Evolutionary conservation across 2,888 invertebrate species (phyloP), one percentile per base, ranked within the genome.

Genomic region (Cerceris rybyensis): DNA sequence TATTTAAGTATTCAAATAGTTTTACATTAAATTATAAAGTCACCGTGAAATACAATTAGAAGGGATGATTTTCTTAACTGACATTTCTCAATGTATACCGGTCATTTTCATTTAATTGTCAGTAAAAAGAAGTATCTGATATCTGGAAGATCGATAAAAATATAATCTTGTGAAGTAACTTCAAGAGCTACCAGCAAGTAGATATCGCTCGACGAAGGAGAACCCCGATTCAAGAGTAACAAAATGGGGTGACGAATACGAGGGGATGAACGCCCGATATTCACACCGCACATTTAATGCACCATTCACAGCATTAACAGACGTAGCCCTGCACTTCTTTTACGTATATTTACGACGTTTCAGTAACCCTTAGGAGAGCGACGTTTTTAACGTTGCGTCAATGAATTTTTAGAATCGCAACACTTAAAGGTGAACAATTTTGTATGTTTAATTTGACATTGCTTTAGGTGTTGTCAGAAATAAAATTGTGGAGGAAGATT

Each of bases 101-200:
- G n/a, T 7, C 2, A 43, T 42, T 43, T 28, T 11, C 7, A 11
- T 57, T 65, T 11, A 13, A 67, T 67, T 43, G 58, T 46, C 41
- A 67, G 67, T 2, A 46, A 39, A 14, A 8, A 42, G n/a, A 16
- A 57, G 7, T 77, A 65, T 70, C 57, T 63, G 63, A 75, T 61
- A 16, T 49, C n/a, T n/a, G 11, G 7, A 14, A n/a, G 54, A 57
- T 70, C 70, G 77, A 77, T 75, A 70, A 75, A 78, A 75, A 67
- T 70, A 49, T 75, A 75, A 80, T 80, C 70, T n/a, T 14, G 55
- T 43, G 59, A 43, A 58, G 68, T 68, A 70, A 81, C 71, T 63
- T 54, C 50, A 54, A 57, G 52, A 67, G 43, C 9, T 54, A 68
- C 43, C 67, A 49, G 67, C 46, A 50, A 43, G 58, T 55, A 68